A percentile compares a stretch with the other conserved stretches of the same genome.
phyloP scores from a whole-genome alignment of 2,888 invertebrate species.

The Dione juno region DNA sequence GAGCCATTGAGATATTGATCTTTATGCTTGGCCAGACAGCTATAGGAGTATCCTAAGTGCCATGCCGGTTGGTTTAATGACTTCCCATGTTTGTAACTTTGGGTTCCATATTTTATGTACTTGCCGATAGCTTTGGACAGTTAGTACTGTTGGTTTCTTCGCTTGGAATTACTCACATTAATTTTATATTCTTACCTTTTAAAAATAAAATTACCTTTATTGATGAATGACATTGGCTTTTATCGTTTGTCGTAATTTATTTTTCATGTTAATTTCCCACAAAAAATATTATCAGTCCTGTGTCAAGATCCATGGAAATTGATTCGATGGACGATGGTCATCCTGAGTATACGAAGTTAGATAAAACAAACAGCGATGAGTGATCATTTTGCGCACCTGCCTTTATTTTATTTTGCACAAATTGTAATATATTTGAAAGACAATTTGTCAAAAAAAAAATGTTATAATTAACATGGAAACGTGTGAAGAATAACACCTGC shows the following conservation, averaged over 20 bases:
- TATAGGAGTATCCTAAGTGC: slow-evolving; percentile 76
- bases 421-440: slow-evolving; percentile 56
- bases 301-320: slow-evolving; percentile 54
- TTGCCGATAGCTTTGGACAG: slow-evolving; percentile 62
- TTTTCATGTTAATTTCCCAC: slow-evolving; percentile 49
- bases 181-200: slow-evolving; percentile 52
- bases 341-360: slow-evolving; percentile 49
- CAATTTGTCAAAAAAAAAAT: slow-evolving; percentile 67
- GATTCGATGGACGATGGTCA: slow-evolving; percentile 56
- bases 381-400: slow-evolving; percentile 70
- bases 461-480: slow-evolving; percentile 75
- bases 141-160: slow-evolving; percentile 63
- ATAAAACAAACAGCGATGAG: slow-evolving; percentile 36
- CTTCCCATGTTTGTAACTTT: slow-evolving; percentile 79
- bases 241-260: slow-evolving; percentile 51
- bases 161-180: slow-evolving; percentile 52
- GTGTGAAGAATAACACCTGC: slow-evolving; percentile 81
- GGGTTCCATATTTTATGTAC: slow-evolving; percentile 70
- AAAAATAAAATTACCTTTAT: slow-evolving; percentile 49
- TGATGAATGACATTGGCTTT: slow-evolving; percentile 55
- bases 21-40: slow-evolving; percentile 80
- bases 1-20: slow-evolving; percentile 81
- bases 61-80: slow-evolving; percentile 78
- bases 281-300: slow-evolving; percentile 51
- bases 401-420: slow-evolving; percentile 65